Conservation (phyloP, 2,888 invertebrate species). For the Himalopsyche anomala region DNA sequence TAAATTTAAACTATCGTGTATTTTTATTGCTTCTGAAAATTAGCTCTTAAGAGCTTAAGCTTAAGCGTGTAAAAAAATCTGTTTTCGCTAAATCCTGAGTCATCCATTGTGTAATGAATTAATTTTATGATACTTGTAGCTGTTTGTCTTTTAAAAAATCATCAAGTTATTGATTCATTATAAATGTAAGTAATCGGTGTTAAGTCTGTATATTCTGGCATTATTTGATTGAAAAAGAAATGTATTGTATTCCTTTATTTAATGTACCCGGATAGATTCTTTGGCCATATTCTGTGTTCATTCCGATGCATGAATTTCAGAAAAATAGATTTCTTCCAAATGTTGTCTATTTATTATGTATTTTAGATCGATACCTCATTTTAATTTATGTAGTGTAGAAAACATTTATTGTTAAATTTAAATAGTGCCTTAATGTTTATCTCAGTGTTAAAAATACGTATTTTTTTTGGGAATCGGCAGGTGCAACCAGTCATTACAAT, state of each 20-base stretch:
- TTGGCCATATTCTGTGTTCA: constrained; percentile 14
- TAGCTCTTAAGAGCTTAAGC: not conserved
- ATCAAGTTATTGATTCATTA: not conserved
- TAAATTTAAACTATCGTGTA: not conserved
- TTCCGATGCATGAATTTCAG: not conserved
- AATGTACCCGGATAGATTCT: not conserved
- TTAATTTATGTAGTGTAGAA: not conserved
- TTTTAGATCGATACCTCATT: constrained; percentile 11
- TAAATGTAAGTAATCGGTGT: not conserved
- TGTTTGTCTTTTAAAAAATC: not conserved
- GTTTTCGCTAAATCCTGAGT: not conserved
- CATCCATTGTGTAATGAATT: not conserved
- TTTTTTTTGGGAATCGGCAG: not conserved
- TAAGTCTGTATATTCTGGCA: not conserved
- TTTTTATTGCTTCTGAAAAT: not conserved
- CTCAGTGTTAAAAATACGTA: not conserved
- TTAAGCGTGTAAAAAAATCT: not conserved
- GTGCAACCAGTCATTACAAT: constrained; percentile 9
- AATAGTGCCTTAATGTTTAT: constrained; percentile 25
- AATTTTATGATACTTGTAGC: not conserved
- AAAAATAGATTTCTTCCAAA: not conserved
- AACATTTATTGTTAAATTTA: not conserved
- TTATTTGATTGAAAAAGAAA: not conserved
- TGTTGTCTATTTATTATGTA: not conserved
- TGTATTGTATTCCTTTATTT: not conserved